A percentile compares a stretch with the other conserved stretches of the same genome.
These are phyloP conservation scores for Hypselothyrea guttata DNA, from an alignment of 2,888 invertebrate species.

Conservation along the genomic window DNA sequence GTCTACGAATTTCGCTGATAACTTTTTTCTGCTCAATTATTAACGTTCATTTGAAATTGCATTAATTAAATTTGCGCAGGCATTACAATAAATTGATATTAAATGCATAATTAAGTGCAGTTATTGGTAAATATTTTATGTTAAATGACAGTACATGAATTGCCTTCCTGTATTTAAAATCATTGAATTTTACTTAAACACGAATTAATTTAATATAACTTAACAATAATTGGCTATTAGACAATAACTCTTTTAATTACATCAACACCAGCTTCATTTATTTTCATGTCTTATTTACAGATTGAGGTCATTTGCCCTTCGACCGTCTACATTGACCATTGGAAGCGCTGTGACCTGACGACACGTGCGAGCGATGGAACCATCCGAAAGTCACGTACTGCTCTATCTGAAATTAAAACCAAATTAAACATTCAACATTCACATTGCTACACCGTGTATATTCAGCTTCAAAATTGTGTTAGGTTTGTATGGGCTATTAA, in stretches of 20 bases:
- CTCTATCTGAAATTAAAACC: constrained; percentile 31
- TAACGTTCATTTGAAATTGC: constrained; percentile 28
- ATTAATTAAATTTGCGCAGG: constrained; percentile 23
- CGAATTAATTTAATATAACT: not conserved
- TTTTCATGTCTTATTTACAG: constrained; percentile 9
- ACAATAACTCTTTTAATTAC: not conserved
- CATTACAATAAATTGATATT: constrained; percentile 12
- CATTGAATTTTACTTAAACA: no score
- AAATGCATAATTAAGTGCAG: constrained; percentile 23
- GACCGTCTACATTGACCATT: constrained; percentile 24
- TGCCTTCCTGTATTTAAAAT: no score
- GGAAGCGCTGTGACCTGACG: constrained; percentile 33
- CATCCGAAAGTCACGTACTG: constrained; percentile 56
- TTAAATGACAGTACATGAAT: not conserved
- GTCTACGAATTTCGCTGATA: constrained; percentile 4
- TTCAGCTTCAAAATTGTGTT: constrained; percentile 9
- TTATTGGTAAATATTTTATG: constrained; percentile 21
- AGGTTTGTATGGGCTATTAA: not conserved
- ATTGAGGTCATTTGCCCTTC: constrained; percentile 42
- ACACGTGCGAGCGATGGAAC: constrained; percentile 54
- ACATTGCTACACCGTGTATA: constrained; percentile 28
- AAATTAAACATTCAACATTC: constrained; percentile 40
- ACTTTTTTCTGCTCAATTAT: constrained; percentile 46
- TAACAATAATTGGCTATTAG: not conserved
- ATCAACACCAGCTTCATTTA: not conserved